Conservation (phyloP, 1,140 invertebrate species). For the Drosophila erecta region DNA sequence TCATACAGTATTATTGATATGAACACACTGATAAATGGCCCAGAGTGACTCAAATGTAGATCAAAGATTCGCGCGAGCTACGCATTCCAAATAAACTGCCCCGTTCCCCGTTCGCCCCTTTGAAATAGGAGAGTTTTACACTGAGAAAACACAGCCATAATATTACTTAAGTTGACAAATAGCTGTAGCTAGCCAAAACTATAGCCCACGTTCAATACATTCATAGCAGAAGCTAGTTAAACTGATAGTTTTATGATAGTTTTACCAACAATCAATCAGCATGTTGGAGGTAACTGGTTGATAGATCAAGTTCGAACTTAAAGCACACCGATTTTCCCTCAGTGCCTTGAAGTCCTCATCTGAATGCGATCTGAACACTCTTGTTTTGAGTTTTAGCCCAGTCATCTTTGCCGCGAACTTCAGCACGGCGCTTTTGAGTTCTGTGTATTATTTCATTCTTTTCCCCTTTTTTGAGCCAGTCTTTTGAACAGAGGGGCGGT, state of each 20-base stretch:
- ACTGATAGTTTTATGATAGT: no score
- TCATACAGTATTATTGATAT: conserved; percentile 78
- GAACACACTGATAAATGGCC: conserved; percentile 72
- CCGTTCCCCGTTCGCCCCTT: neutral
- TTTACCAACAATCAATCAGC: no score
- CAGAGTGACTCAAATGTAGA: conserved; percentile 65
- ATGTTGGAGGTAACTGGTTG: no score
- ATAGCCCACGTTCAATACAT: no score
- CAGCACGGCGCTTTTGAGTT: conserved; percentile 64
- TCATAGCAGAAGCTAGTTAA: no score
- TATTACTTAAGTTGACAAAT: neutral
- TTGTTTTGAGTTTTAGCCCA: conserved; percentile 45
- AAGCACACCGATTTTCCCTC: neutral
- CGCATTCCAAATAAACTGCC: conserved; percentile 41
- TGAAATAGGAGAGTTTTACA: neutral
- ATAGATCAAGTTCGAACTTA: no score
- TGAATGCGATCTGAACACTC: conserved; percentile 50
- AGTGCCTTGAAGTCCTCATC: conserved; percentile 37
- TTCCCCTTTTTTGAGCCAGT: conserved; percentile 42
- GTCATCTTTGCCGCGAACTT: conserved; percentile 77
- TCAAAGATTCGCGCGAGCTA: conserved; percentile 65
- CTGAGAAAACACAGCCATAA: neutral
- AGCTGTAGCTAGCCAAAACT: neutral
- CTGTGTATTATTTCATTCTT: conserved; percentile 30
- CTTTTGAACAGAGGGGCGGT: conserved; percentile 53